Base-by-base conservation (phyloP, 2,888 invertebrate species). In the Parnassius smintheus region DNA sequence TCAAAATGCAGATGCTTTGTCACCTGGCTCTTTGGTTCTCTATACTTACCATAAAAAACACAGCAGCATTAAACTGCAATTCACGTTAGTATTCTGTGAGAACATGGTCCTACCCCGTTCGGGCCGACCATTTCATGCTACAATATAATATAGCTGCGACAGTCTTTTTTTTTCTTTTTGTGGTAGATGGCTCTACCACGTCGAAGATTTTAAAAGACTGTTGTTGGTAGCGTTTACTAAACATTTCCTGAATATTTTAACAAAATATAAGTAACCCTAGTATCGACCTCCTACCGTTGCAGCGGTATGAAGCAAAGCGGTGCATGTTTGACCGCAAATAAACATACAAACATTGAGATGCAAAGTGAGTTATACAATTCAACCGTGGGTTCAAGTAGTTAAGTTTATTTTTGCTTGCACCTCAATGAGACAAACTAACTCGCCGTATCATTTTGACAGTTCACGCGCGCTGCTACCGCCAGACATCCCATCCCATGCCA, bases 221-320 rank as follows among this genome's bases (percentile, higher is more conserved):
- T 35, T 35, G 35, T 25, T 35, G 35, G 35, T 35, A 3, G 35
- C 35, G 35, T 35, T 7, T 35, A 7, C 35, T 35, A 35, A 35
- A 35, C 7, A 35, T 35, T 61, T 67, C 57, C 55, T 46, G 18
- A 35, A 50, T 50, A 51, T 25, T 11, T 35, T 44, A 44, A 51
- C 9, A 42, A 11, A 53, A 62, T 46, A 22, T 49, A 67, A 70
- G 53, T 67, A 42, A 65, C 73, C 71, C 76, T 77, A 76, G 8
- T 67, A 52, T 7, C 77, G 80, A 78, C 82, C 83, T 80, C 80
- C 79, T 78, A 80, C 81, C 72, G 81, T 79, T 77, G 12, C 42
- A 63, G 75, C 80, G 83, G 85, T 74, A 72, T 69, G 68, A 72
- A 73, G 76, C 81, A 81, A 83, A 80, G 80, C 74, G 68, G 68